These are phyloP conservation scores for Aegotheles bennettii DNA, from an alignment of 2,113 vertebrate genomes.

Conservation along the genomic window DNA sequence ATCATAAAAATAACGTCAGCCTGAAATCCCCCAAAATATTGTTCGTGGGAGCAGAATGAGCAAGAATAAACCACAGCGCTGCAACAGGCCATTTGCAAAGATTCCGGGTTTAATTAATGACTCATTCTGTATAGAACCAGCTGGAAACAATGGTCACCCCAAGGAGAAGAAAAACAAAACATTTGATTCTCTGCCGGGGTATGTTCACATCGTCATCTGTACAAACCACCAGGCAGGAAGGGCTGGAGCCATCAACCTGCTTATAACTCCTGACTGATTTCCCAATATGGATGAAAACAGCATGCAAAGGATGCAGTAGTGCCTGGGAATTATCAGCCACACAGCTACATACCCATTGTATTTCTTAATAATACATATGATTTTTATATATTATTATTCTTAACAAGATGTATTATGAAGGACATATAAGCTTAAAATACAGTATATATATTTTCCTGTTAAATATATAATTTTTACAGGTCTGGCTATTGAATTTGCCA, in stretches of 20 bases:
- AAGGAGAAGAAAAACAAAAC: constrained; percentile 69
- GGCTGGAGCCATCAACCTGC: background rate
- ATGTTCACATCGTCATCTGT: constrained; percentile 44
- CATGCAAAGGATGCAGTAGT: background rate
- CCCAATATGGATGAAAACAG: background rate
- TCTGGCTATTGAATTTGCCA: background rate
- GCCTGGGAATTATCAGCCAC: background rate
- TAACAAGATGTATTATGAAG: background rate
- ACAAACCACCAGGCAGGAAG: background rate
- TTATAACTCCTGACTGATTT: background rate
- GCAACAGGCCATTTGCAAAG: constrained; percentile 68
- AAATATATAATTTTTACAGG: background rate
- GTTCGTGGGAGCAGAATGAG: constrained; percentile 52
- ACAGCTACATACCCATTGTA: background rate
- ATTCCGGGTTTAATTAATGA: constrained; percentile 72
- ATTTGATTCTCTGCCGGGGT: constrained; percentile 36
- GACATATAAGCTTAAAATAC: background rate
- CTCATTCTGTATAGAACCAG: constrained; percentile 62
- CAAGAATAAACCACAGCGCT: constrained; percentile 39
- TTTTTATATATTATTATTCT: background rate
- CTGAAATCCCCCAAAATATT: constrained; percentile 55
- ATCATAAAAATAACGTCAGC: constrained; percentile 43
- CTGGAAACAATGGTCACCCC: constrained; percentile 68
- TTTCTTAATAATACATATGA: background rate
- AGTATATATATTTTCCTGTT: background rate